Percentiles rank a stretch among this genome's conserved stretches.
Conservation (phyloP, 2,113 vertebrate genomes). For the Cephalopterus ornatus region DNA sequence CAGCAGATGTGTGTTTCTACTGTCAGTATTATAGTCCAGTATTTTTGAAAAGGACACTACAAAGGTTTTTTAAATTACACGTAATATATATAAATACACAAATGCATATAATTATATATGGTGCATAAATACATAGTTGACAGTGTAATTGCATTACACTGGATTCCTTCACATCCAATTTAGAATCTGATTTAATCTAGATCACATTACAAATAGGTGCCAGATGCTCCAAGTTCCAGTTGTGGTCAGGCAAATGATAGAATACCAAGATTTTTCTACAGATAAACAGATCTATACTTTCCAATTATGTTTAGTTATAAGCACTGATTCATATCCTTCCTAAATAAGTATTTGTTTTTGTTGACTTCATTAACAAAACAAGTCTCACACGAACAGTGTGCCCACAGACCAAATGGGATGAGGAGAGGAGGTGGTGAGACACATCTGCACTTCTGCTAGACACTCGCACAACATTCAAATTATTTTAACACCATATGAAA, state of each 20-base stretch:
- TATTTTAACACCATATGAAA: not conserved
- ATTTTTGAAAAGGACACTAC: not conserved
- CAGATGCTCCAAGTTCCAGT: not conserved
- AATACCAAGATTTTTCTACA: not conserved
- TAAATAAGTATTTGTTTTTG: not conserved
- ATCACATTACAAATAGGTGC: not conserved
- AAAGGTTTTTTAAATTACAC: fast-evolving
- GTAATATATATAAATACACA: not conserved
- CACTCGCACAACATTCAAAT: not conserved
- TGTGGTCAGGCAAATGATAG: not conserved
- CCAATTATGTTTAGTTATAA: not conserved
- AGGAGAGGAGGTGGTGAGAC: not conserved
- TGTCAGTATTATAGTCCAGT: not conserved
- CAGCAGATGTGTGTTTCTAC: not conserved
- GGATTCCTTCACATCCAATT: not conserved
- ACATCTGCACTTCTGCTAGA: not conserved
- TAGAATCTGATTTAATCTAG: not conserved
- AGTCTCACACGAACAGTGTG: not conserved
- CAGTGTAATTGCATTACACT: not conserved
- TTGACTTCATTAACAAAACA: not conserved
- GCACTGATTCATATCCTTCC: not conserved
- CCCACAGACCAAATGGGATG: not conserved
- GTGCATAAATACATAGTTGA: not conserved
- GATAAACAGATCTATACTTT: not conserved
- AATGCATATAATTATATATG: not conserved